Evolutionary conservation across 2,888 invertebrate species (phyloP), one percentile per base, ranked within the genome.

Genomic region (Tanytarsus gracilentus): DNA sequence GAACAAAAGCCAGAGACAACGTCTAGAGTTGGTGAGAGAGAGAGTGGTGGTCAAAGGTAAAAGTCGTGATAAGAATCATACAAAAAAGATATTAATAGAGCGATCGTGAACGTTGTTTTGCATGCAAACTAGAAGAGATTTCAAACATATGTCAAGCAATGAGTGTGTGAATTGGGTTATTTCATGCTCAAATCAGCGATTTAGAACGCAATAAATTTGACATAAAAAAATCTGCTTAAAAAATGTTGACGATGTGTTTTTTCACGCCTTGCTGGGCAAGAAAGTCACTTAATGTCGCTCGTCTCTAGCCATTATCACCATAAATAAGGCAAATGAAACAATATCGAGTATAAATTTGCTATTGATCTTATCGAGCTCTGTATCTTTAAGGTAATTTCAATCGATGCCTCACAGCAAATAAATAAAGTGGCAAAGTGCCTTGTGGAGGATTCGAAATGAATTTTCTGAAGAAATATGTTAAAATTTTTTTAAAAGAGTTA

Each of bases 151-250:
- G n/a, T n/a, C n/a, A n/a, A n/a, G 21, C 18, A 44, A 21, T 8
- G 16, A 18, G 8, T 44, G 44, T 44, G 44, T 44, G 44, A 44
- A 44, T 21, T 44, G 6, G 44, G 44, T 44, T 44, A 44, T n/a
- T n/a, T n/a, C n/a, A n/a, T n/a, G n/a, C n/a, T n/a, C n/a, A n/a
- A n/a, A n/a, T n/a, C n/a, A n/a, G n/a, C n/a, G n/a, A n/a, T n/a
- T n/a, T n/a, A n/a, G n/a, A n/a, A n/a, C n/a, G n/a, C n/a, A n/a
- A n/a, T n/a, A n/a, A n/a, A n/a, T n/a, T n/a, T n/a, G n/a, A n/a
- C n/a, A n/a, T n/a, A n/a, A n/a, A n/a, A n/a, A n/a, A n/a, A n/a
- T n/a, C n/a, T n/a, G n/a, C n/a, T n/a, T n/a, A n/a, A n/a, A n/a
- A n/a, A n/a, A n/a, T n/a, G n/a, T n/a, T n/a, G n/a, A n/a, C n/a